These are phyloP conservation scores for Diadegma fenestrale DNA, from an alignment of 2,888 invertebrate species.

Conservation along the genomic window DNA sequence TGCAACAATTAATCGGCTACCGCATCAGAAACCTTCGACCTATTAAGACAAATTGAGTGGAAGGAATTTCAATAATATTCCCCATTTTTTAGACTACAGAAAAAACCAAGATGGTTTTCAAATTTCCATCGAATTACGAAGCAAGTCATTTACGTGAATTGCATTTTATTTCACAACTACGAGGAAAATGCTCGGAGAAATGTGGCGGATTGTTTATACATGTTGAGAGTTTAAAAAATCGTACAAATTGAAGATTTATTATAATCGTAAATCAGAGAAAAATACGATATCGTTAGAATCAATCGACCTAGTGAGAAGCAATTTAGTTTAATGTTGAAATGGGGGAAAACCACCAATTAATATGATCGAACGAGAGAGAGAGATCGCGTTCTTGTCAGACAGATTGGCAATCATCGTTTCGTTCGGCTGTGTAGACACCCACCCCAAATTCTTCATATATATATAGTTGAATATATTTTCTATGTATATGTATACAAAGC, in stretches of 20 bases:
- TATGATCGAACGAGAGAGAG: conserved; percentile 61
- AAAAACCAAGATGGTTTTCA: not conserved
- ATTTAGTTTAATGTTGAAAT: conserved; percentile 40
- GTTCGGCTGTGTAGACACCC: conserved; percentile 16
- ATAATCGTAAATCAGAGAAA: conserved; percentile 22
- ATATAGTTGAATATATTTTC: conserved; percentile 17
- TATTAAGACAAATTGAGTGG: conserved; percentile 11
- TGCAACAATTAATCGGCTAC: conserved; percentile 12
- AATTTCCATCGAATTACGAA: not conserved
- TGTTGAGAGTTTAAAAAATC: not conserved
- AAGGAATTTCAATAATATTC: not conserved
- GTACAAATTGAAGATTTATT: conserved; percentile 7
- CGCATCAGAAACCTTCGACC: not conserved
- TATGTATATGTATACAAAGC: not conserved
- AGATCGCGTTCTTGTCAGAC: conserved; percentile 61
- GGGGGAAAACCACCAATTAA: conserved; percentile 50
- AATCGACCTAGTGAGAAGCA: conserved; percentile 31
- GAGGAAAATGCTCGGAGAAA: not conserved
- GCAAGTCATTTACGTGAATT: not conserved
- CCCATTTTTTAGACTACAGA: not conserved
- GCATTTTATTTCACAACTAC: not conserved
- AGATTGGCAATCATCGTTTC: conserved; percentile 66
- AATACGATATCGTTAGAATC: conserved; percentile 25
- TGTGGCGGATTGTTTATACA: not conserved
- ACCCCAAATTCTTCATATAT: conserved; percentile 33